Percentiles rank a stretch among this genome's conserved stretches.
Conservation (phyloP, 1,140 invertebrate species). For the Drosophila varians region DNA sequence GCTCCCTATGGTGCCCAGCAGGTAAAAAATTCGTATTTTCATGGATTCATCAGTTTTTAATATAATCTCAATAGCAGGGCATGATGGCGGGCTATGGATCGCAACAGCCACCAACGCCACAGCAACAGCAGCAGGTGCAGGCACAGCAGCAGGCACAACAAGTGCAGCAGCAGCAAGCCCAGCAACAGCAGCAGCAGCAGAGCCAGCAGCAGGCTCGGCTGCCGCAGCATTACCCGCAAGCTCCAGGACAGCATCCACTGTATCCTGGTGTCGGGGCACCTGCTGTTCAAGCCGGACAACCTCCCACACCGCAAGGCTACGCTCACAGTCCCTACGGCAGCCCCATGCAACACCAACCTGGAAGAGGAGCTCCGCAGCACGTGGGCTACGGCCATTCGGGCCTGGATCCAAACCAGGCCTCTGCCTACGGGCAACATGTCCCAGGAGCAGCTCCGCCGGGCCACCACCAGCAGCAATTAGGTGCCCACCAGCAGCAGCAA, state of each 20-base stretch:
- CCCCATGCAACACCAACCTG: constrained; percentile 84
- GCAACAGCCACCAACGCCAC: constrained; percentile 76
- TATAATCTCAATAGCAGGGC: constrained; percentile 83
- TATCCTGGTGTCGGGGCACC: constrained; percentile 83
- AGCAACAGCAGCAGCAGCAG: constrained; percentile 83
- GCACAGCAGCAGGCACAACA: constrained; percentile 83
- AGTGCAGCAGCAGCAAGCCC: constrained; percentile 83
- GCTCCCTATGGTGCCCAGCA: constrained; percentile 85
- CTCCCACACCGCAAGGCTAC: constrained; percentile 81
- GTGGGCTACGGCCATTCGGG: constrained; percentile 75
- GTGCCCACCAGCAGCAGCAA: constrained; percentile 79
- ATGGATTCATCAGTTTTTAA: not conserved
- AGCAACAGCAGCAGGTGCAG: constrained; percentile 84
- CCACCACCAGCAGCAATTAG: constrained; percentile 74
- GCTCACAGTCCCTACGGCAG: constrained; percentile 85
- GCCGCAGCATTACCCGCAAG: constrained; percentile 84
- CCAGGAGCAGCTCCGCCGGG: constrained; percentile 70
- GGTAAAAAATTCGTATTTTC: constrained; percentile 31
- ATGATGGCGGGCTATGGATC: constrained; percentile 84
- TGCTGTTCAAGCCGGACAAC: constrained; percentile 75
- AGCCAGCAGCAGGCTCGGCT: constrained; percentile 82
- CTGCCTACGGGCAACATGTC: constrained; percentile 76
- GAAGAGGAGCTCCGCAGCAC: constrained; percentile 74
- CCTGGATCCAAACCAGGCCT: constrained; percentile 69
- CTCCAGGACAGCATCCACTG: constrained; percentile 80